Evolutionary conservation across 2,888 invertebrate genomes (phyloP).

Genomic region (Arrhopalites spinosus): DNA sequence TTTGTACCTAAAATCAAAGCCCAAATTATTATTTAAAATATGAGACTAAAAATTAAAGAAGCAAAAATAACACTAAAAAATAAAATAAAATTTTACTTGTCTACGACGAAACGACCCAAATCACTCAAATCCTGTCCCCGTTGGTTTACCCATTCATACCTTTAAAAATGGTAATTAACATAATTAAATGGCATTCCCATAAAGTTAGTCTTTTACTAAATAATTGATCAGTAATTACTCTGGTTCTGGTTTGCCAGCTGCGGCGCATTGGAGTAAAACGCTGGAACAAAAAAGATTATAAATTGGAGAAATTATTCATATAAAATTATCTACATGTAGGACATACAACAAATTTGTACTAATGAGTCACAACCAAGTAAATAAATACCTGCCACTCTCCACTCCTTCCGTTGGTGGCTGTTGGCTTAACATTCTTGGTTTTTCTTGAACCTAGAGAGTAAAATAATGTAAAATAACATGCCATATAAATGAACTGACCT

Average conservation of each 20-base stretch:
- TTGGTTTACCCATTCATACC: constrained; percentile 75
- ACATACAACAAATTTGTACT: background rate
- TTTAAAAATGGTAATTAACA: background rate
- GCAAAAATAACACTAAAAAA: background rate
- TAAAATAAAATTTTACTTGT: constrained; percentile 49
- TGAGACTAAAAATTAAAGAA: background rate
- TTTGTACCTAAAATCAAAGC: constrained; percentile 59
- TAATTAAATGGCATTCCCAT: background rate
- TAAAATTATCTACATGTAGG: background rate
- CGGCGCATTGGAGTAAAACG: constrained; percentile 67
- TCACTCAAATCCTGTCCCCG: constrained; percentile 71
- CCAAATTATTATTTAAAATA: background rate
- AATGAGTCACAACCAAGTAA: too few species aligned
- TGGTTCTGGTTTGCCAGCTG: constrained; percentile 83
- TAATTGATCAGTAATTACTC: constrained; percentile 60
- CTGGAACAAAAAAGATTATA: background rate
- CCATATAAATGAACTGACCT: background rate
- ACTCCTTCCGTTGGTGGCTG: constrained; percentile 70
- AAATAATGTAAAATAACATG: background rate
- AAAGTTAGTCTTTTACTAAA: too few species aligned
- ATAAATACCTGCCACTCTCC: constrained; percentile 79
- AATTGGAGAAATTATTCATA: background rate
- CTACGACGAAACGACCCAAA: constrained; percentile 72
- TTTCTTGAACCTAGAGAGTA: constrained; percentile 51
- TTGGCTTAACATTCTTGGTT: constrained; percentile 60